Base-by-base conservation (phyloP, 2,797 vertebrate genomes). In the Tarsius wallacei region DNA sequence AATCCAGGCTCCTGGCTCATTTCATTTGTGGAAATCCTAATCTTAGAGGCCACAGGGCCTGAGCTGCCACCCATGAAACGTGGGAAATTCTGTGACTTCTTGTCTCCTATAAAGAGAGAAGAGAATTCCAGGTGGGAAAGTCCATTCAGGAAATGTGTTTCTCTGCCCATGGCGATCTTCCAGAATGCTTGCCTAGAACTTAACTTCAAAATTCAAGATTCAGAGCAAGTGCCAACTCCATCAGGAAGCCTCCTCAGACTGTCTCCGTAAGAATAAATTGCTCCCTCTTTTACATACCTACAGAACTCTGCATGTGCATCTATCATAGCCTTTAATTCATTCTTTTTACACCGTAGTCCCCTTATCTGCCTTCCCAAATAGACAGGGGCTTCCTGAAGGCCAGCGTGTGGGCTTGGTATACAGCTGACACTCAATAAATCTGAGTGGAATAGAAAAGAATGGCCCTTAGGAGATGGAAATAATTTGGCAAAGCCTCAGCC, bases 341-440 rank as follows among this genome's bases (percentile, higher is more conserved):
- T 91, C 24, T 33, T 95, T 93, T 78, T 64, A 71, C 2, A 0
- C 28, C 53, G 7, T 21, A 83, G 47, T 64, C 61, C 71, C 57
- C 57, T 73, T 77, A 8, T 42, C 74, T 74, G 7, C 68, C 61
- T 87, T 95, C 49, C 66, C 59, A 74, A 89, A 7, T 7, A 88
- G 92, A 87, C 11, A 36, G 24, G 28, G 55, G 49, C 33, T 85
- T 82, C 81, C 77, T 93, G 77, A 57, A 90, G 86, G n/a, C 63
- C 5, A 0, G 64, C 15, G 12, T 70, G 71, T 80, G 42, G 36
- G 73, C 78, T 96, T 88, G 88, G 17, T 73, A 55, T 64, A 57
- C 78, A 96, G 42, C 68, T 77, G 73, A 64, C 68, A 90, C 66
- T 88, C 91, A 81, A 4, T 91, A 96, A 96, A 80, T 91, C 55